These are phyloP conservation scores for Aspidapion aeneum DNA, from an alignment of 2,888 invertebrate species.

Conservation along the genomic window DNA sequence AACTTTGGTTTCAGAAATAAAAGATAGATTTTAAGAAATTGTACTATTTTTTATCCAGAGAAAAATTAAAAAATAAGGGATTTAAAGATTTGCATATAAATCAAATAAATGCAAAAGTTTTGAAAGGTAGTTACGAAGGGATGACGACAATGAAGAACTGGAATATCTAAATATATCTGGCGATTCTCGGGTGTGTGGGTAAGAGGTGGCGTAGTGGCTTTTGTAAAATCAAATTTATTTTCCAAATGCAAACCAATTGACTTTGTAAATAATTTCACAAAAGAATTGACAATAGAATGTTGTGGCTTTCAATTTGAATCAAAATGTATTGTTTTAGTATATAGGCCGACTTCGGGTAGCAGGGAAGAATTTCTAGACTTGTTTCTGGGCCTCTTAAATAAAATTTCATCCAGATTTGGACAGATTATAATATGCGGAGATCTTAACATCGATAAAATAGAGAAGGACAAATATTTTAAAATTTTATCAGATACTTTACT, in stretches of 20 bases:
- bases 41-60: too few species aligned
- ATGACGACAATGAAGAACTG: not conserved
- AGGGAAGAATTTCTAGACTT: not conserved
- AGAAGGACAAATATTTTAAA: not conserved
- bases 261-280: not conserved
- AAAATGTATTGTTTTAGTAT: not conserved
- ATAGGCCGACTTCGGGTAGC: not conserved
- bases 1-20: too few species aligned
- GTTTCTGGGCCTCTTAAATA: not conserved
- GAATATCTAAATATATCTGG: not conserved
- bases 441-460: not conserved
- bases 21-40: too few species aligned
- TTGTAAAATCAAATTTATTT: not conserved
- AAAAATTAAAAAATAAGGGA: too few species aligned
- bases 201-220: not conserved
- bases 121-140: too few species aligned
- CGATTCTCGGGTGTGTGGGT: not conserved
- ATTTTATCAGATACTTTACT: not conserved
- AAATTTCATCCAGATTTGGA: not conserved
- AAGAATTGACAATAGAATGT: not conserved
- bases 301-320: too few species aligned
- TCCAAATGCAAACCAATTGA: not conserved
- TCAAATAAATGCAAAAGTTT: too few species aligned
- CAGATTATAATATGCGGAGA: not conserved
- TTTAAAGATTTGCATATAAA: too few species aligned